These are phyloP conservation scores for Ctenodactylus gundi DNA, from an alignment of 2,113 vertebrate genomes.

Conservation along the genomic window DNA sequence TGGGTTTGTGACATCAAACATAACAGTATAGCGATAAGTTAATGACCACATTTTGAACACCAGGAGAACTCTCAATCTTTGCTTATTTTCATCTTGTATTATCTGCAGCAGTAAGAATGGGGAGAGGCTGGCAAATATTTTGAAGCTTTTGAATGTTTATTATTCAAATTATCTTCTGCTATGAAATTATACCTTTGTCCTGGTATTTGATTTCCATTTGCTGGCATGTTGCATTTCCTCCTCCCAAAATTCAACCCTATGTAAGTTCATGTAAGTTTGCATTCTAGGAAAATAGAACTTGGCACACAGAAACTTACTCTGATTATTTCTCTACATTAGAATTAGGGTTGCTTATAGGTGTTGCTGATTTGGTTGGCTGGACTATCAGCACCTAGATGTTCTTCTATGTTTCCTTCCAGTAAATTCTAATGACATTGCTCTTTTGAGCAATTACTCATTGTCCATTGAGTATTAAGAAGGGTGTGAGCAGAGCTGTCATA, in stretches of 20 bases:
- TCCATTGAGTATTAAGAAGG: background rate
- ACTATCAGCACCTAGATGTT: background rate
- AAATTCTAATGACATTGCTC: background rate
- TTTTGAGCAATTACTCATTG: slow-evolving; percentile 26
- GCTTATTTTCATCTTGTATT: background rate
- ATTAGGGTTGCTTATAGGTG: background rate
- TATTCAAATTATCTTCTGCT: background rate
- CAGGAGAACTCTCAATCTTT: background rate
- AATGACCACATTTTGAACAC: background rate
- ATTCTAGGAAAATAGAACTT: background rate
- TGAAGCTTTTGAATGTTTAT: background rate
- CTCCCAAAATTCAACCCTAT: background rate
- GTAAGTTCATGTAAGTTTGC: background rate
- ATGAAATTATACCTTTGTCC: background rate
- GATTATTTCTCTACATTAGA: background rate
- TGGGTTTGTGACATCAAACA: background rate
- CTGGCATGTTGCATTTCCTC: background rate
- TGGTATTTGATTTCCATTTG: background rate
- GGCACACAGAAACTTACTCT: background rate
- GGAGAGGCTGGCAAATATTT: background rate
- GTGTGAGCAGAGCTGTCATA: slow-evolving; percentile 8
- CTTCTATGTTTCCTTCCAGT: background rate
- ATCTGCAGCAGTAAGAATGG: background rate
- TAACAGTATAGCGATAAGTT: background rate
- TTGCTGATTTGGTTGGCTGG: background rate